Evolutionary conservation across 1,140 invertebrate genomes (phyloP), one percentile per base, ranked within the genome.

Genomic region (Calosoma granatense): DNA sequence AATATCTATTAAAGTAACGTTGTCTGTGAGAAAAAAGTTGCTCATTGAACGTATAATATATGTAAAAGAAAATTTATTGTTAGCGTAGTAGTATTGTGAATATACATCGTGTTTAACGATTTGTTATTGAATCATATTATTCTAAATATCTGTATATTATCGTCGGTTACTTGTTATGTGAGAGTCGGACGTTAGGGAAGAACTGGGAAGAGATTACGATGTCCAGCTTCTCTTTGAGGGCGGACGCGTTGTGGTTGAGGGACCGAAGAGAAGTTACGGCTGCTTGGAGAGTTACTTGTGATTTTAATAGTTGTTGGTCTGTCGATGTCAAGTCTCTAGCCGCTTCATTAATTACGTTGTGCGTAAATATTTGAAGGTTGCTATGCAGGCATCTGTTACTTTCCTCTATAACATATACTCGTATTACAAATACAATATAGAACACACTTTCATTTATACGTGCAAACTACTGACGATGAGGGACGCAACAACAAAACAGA

Each of bases 261-360:
- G 60, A 47, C 43, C 65, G 63, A 22, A 71, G 47, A 1, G 68
- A 67, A 36, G 62, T 63, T 2, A 70, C 61, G 6, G 67, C 65
- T 36, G 62, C 60, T 61, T 71, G 69, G 23, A 70, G 22, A 2
- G 67, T 69, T 11, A 68, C 41, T 62, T 71, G 69, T 0, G 67
- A 71, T 47, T 65, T 63, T 22, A 71, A 53, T 22, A 71, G 55
- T 22, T 71, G 62, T 54, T 67, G 63, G 21, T 71, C 69, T 56
- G 64, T 56, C 6, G 53, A 47, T 58, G 60, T 61, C 21, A 71
- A 57, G 51, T 58, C 63, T 59, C 65, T 67, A n/a, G 41, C 54
- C 21, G 67, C 63, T 41, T 65, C 63, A 39, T 57, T 59, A 21
- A 67, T 36, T 12, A 58, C 58, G 14, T 36, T 60, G 51, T 66